Conservation (phyloP, 1,140 invertebrate genomes). For the Ceratosolen solmsi region DNA sequence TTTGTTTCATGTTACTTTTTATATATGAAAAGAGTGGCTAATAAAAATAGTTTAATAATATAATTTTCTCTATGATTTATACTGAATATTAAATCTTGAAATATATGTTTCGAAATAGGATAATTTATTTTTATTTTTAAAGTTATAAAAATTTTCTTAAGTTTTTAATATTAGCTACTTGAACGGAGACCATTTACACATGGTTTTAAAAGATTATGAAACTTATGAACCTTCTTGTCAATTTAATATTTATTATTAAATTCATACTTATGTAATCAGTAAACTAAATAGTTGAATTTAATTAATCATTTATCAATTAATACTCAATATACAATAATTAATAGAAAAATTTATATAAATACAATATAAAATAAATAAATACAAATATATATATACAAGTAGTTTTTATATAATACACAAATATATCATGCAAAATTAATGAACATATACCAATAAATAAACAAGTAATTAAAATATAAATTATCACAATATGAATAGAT, state of each 20-base stretch:
- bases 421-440: too few species aligned
- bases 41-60: not conserved
- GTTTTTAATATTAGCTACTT: not conserved
- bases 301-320: not conserved
- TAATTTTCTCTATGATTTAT: not conserved
- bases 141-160: not conserved
- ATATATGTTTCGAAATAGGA: not conserved
- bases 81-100: not conserved
- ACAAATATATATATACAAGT: too few species aligned
- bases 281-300: not conserved
- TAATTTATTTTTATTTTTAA: slow-evolving; percentile 3
- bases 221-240: not conserved
- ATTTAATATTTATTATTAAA: not conserved
- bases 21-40: too few species aligned
- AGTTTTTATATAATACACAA: too few species aligned
- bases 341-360: too few species aligned
- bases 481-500: too few species aligned
- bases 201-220: not conserved
- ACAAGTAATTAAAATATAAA: too few species aligned
- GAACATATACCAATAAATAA: too few species aligned
- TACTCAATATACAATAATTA: too few species aligned
- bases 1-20: too few species aligned
- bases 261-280: not conserved
- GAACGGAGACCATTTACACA: not conserved
- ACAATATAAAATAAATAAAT: too few species aligned